Conservation (phyloP, 2,797 vertebrate genomes). For the Graptemys geographica region DNA sequence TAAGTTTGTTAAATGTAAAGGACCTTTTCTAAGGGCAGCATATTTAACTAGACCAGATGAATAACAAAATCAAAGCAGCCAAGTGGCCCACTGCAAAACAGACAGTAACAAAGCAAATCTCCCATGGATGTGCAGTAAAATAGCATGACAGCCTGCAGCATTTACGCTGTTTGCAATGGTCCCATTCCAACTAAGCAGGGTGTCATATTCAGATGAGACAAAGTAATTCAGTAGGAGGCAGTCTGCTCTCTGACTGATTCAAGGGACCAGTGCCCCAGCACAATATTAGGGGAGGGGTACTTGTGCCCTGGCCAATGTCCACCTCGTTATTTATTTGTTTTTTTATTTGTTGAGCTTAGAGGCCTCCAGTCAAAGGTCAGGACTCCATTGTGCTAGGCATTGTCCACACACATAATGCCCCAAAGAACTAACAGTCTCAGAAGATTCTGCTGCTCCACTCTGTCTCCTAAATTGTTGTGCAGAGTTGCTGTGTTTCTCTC, state of each 20-base stretch:
- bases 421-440: background rate
- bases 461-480: background rate
- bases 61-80: background rate
- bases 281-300: background rate
- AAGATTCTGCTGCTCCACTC: background rate
- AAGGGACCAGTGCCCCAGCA: accelerated
- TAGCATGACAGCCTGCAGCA: background rate
- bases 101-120: background rate
- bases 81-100: background rate
- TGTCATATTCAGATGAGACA: background rate
- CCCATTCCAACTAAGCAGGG: background rate
- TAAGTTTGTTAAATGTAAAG: background rate
- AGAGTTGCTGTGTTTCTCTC: background rate
- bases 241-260: background rate
- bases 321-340: background rate
- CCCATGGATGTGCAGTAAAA: background rate
- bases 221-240: background rate
- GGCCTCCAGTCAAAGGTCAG: background rate
- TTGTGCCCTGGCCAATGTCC: accelerated
- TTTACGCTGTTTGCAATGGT: background rate
- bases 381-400: background rate
- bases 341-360: background rate
- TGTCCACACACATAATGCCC: background rate
- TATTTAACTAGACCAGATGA: background rate
- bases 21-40: background rate